Evolutionary conservation across 1,140 invertebrate genomes (phyloP), one percentile per base, ranked within the genome.

Genomic region (Drosophila insularis): DNA sequence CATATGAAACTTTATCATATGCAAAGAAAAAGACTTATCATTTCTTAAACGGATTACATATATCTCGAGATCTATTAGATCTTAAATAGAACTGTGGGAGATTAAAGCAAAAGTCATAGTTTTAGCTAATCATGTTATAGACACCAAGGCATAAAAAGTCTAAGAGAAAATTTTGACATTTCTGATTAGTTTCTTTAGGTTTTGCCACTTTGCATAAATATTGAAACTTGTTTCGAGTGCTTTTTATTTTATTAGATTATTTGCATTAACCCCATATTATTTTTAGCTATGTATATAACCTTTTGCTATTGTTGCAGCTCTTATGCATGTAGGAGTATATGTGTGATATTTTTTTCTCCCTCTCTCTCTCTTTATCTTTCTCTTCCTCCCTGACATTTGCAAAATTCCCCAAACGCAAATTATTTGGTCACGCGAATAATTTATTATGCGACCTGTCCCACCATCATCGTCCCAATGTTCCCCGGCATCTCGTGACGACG

Each of bases 371-470:
- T 27, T 5, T 27, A 4, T 27, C 27, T 27, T 5, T 27, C 27
- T 5, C 27, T 27, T 27, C 27, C 23, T 23, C 35, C 60, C 56
- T 74, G 68, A 74, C 68, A 74, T 68, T 79, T 80, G 67, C 63
- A n/a, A 71, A 80, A 73, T 74, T 78, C 66, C 71, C 74, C 65
- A 69, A 82, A 71, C 73, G 84, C 82, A 87, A 87, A 87, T 82
- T 86, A 87, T 87, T 87, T 87, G 84, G 84, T 87, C 84, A 87
- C 84, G 84, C 84, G 82, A 87, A 89, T 87, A 87, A 87, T 87
- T 87, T 87, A 87, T 87, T 87, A 87, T 87, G 79, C 76, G 76
- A 87, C 79, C 79, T 74, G 64, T 76, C 71, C 66, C 81, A 68
- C 68, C 43, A 50, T 40, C 39, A 46, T 27, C 59, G 39, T 35